phyloP scores from a whole-genome alignment of 2,797 vertebrate genomes.

The Arctocebus calabarensis region DNA sequence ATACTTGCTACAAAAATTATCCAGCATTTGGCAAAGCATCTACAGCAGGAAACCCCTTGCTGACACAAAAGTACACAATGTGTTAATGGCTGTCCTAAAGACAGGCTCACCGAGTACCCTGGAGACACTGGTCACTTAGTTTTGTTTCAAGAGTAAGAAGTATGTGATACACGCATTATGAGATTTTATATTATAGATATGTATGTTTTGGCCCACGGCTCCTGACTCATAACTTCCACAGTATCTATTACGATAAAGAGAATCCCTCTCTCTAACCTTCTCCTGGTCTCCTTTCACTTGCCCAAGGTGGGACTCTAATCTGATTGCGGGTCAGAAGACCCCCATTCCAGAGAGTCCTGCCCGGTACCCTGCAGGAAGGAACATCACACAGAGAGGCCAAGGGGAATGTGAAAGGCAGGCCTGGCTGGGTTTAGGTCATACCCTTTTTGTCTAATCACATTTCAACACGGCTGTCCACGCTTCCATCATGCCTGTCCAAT shows the following conservation, averaged over 20 bases:
- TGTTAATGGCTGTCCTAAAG: neutral
- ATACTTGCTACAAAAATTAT: neutral
- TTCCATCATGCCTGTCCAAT: neutral
- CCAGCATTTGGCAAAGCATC: neutral
- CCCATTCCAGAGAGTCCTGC: neutral
- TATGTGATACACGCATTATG: neutral
- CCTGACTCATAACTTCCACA: neutral
- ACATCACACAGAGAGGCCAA: neutral
- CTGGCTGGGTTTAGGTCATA: neutral
- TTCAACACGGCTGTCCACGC: neutral
- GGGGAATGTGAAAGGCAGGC: neutral
- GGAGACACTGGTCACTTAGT: neutral
- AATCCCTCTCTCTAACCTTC: neutral
- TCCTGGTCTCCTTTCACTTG: neutral
- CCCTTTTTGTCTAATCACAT: neutral
- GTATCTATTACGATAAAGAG: neutral
- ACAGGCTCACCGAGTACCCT: neutral
- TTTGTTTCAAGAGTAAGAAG: neutral
- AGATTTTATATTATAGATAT: neutral
- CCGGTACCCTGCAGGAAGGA: neutral
- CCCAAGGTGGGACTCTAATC: neutral
- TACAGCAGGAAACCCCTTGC: neutral
- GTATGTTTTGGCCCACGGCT: neutral
- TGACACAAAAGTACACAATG: neutral
- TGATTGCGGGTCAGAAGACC: neutral